A percentile compares a stretch with the other conserved stretches of the same genome.
phyloP scores from a whole-genome alignment of 2,888 invertebrate genomes.

The Drosophila parthenogenetica region DNA sequence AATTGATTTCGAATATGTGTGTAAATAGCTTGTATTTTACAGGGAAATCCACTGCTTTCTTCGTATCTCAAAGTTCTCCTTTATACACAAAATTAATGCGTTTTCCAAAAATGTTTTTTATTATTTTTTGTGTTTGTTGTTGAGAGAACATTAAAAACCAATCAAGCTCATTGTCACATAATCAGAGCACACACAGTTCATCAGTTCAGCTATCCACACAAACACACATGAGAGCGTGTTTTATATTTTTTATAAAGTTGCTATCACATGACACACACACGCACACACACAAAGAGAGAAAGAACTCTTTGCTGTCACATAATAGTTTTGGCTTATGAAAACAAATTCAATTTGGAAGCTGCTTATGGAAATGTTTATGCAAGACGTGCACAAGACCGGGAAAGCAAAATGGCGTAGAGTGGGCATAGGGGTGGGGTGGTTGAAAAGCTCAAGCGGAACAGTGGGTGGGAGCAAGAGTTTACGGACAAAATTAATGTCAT shows the following conservation, averaged over 20 bases:
- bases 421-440: not conserved
- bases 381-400: slow-evolving; percentile 59
- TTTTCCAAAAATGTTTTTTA: slow-evolving; percentile 1
- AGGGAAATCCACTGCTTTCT: not conserved
- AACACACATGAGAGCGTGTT: slow-evolving; percentile 7
- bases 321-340: slow-evolving; percentile 80
- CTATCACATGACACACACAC: slow-evolving; percentile 17
- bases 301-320: slow-evolving; percentile 60
- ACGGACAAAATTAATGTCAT: slow-evolving; percentile 70
- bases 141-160: slow-evolving; percentile 71
- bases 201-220: slow-evolving; percentile 27
- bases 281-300: slow-evolving; percentile 6
- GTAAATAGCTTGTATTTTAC: not conserved
- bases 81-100: slow-evolving; percentile 8
- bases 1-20: too few relatives aligned
- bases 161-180: slow-evolving; percentile 76
- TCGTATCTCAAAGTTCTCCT: not conserved
- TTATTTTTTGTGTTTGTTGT: not conserved
- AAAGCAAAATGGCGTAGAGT: not conserved
- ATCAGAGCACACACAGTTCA: slow-evolving; percentile 54
- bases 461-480: not conserved
- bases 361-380: slow-evolving; percentile 80
- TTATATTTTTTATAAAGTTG: slow-evolving; percentile 38
- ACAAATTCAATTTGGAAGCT: slow-evolving; percentile 78
- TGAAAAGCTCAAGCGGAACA: not conserved